phyloP scores from a whole-genome alignment of 92 coral and sea anemone species.

The Heteractis magnifica region DNA sequence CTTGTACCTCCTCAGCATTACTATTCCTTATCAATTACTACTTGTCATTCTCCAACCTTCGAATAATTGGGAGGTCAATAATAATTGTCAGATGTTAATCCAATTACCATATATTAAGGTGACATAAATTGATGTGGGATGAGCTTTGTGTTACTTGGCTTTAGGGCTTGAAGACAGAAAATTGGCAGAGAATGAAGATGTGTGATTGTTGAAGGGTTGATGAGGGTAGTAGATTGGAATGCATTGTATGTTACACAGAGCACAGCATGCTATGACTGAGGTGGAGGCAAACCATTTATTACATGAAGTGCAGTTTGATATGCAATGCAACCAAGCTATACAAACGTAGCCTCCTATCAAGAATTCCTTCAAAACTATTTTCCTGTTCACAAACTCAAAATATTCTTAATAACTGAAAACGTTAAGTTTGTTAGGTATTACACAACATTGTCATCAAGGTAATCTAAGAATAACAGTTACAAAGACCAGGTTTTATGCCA shows the following conservation, averaged over 20 bases:
- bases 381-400: neutral
- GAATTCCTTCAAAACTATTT: neutral
- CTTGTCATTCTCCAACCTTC: neutral
- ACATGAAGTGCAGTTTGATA: neutral
- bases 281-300: neutral
- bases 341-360: neutral
- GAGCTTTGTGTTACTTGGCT: neutral
- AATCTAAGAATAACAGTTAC: neutral
- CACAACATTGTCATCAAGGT: neutral
- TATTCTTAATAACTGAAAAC: neutral
- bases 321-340: neutral
- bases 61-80: neutral
- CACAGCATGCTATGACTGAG: slow-evolving; percentile 7
- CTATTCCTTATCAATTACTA: neutral
- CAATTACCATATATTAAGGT: neutral
- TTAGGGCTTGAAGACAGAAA: neutral
- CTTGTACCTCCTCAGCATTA: neutral
- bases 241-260: neutral
- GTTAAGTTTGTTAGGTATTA: neutral
- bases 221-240: neutral
- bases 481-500: neutral
- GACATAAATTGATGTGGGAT: neutral
- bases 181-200: neutral
- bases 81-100: neutral
- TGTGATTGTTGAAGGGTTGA: neutral